Evolutionary conservation across 2,797 vertebrate species (phyloP), one percentile per base, ranked within the genome.

Genomic region (Notoglanidium macrostoma): DNA sequence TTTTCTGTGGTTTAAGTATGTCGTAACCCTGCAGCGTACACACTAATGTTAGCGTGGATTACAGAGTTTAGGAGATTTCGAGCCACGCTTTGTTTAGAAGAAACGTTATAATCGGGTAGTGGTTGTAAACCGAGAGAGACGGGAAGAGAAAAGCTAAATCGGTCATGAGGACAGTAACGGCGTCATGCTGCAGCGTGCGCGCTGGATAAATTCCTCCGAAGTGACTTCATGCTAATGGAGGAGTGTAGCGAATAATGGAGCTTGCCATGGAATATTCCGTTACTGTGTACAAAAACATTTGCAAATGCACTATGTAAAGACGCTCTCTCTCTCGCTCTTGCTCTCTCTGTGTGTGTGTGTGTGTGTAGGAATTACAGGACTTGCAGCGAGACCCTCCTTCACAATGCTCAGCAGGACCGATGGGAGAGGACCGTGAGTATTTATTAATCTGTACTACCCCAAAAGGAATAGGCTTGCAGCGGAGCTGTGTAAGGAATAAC

Each of bases 381-480:
- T 89, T 96, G 12, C 92, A 93, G 89, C 94, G 90, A 88, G 95
- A 96, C 59, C 95, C 95, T 84, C 95, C 95, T 80, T 93, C 95
- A 61, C 94, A 94, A 46, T 96, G 95, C 88, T 96, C 95, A 70
- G 95, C 95, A 87, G 95, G 95, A 88, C 95, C 95, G 21, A 94
- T 95, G 2, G 94, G 94, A 32, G 95, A 96, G 19, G 95, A 96
- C 90, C 86, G 95, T 96, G 91, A 94, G 95, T 95, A 3, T 70
- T 65, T 46, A 55, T 73, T 51, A 51, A 21, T 19, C 5, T n/a
- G 5, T 59, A 61, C 21, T 44, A 46, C 26, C 12, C 54, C 10
- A 1, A 11, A 77, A 55, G 3, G 26, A 54, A 76, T 19, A 17
- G 35, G 12, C 11, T n/a, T 74, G 23, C 72, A 49, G 26, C 5